Evolutionary conservation across 2,888 invertebrate species (phyloP), one percentile per base, ranked within the genome.

Genomic region (Hypomecis atomaria): DNA sequence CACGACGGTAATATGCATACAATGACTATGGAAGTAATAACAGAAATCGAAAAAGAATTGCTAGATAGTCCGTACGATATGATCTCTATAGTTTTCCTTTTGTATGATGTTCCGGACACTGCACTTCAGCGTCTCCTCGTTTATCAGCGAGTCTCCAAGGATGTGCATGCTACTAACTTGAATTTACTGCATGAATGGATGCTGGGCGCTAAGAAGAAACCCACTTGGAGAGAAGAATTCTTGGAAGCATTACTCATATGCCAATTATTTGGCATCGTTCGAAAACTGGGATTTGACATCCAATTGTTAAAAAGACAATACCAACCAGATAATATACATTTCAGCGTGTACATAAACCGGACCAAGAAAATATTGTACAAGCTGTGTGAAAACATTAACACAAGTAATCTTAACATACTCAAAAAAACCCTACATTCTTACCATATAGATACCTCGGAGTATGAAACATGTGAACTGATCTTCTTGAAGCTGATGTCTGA

Each of bases 171-270:
- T 4, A 81, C 76, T 33, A 84, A 83, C 48, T 71, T 87, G 34
- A 86, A 88, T 69, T 75, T 92, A 57, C 72, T 92, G 4, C 84
- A 82, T 44, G 87, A 92, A 11, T 92, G 92, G 92, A 88, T 84
- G 1, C 72, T 81, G 6, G 77, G 83, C 47, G 84, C 85, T 4
- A 89, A 89, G 45, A 69, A 77, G 1, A 79, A 76, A 37, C 66
- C 82, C 1, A 82, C 80, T 13, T 92, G 92, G 92, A 86, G 78
- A 72, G 78, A 88, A 62, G 86, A 91, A 71, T 88, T 92, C 60
- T 66, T 92, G n/a, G 92, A 92, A 78, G 90, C 90, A 4, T 80
- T 92, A 3, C 70, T 84, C 10, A 79, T 88, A 61, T 91, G 91
- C 62, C 87, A 90, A 67, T 75, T 90, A 1, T 82, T 84, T 66